Evolutionary conservation across 2,113 vertebrate species (phyloP).

Genomic region (Tauraco erythrolophus): DNA sequence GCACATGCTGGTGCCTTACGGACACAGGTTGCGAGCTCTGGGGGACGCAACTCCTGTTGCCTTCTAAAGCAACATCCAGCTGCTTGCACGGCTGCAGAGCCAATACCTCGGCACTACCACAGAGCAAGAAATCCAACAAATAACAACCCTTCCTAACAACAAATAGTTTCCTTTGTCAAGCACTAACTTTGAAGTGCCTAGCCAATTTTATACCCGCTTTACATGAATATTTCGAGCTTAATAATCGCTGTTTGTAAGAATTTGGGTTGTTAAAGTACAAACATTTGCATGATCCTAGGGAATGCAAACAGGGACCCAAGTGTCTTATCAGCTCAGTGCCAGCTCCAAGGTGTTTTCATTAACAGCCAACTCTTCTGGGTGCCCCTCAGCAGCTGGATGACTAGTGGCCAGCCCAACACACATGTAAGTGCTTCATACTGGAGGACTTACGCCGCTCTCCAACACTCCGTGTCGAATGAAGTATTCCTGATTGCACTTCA

Average conservation of each 20-base stretch:
- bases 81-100: background rate
- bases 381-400: background rate
- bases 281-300: background rate
- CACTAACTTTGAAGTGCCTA: background rate
- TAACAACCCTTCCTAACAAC: background rate
- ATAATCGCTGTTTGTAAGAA: background rate
- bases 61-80: background rate
- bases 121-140: background rate
- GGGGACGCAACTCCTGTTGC: background rate
- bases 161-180: background rate
- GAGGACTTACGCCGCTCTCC: background rate
- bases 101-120: background rate
- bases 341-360: background rate
- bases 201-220: background rate
- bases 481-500: background rate
- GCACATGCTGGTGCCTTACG: accelerated
- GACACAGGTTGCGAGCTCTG: background rate
- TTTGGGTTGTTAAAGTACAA: background rate
- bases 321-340: background rate
- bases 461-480: background rate
- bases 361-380: background rate
- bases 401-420: background rate
- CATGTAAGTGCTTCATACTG: accelerated
- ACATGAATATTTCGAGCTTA: background rate
- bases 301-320: background rate